Percentiles rank a stretch among this genome's conserved stretches.
These are phyloP conservation scores for Parus major DNA, from an alignment of 2,113 vertebrate genomes.

Conservation along the genomic window DNA sequence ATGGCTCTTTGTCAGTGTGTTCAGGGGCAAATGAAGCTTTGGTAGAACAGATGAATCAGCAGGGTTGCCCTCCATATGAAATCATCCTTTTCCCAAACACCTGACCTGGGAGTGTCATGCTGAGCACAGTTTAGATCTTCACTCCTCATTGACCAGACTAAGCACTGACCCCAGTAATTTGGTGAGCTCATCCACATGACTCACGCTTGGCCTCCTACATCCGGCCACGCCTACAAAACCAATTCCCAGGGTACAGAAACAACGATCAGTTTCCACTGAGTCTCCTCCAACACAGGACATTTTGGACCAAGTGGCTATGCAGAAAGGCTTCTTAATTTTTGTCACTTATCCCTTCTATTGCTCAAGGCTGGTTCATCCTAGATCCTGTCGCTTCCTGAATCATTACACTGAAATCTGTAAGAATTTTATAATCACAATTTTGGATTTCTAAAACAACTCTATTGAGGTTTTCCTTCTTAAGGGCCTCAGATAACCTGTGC, in stretches of 20 bases:
- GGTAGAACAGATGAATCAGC: neutral
- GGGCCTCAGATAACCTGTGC: neutral
- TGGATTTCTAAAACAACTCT: neutral
- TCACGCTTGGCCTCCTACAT: neutral
- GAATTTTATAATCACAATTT: neutral
- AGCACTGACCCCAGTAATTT: rapidly evolving
- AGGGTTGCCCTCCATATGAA: neutral
- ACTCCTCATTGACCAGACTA: neutral
- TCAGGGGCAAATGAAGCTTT: neutral
- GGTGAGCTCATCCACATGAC: neutral
- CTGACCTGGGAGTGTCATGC: neutral
- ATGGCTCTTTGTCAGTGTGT: neutral
- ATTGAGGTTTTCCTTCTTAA: neutral
- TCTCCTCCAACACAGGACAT: neutral
- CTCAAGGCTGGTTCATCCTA: neutral
- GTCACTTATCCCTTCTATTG: neutral
- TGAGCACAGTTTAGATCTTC: neutral
- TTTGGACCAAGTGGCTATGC: neutral
- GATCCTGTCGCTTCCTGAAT: neutral
- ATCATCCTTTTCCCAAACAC: neutral
- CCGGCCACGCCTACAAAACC: neutral
- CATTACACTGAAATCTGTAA: neutral
- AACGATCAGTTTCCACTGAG: neutral
- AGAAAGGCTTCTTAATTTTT: neutral
- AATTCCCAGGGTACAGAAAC: neutral